A percentile compares a stretch with the other conserved stretches of the same genome.
Conservation (phyloP, 2,797 vertebrate genomes). For the Cirrhinus mrigala region DNA sequence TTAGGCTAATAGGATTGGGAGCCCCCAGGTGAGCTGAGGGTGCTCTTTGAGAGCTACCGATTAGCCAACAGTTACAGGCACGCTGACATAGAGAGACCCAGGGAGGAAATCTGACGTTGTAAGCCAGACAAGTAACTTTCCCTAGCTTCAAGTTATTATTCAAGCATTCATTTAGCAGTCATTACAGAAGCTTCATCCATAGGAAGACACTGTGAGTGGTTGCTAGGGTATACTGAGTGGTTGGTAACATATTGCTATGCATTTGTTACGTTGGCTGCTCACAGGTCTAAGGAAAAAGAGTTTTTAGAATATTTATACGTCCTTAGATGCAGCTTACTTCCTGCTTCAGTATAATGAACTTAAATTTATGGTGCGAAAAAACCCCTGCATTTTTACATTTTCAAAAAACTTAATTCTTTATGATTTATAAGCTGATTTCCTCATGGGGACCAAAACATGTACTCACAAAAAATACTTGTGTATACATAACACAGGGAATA, state of each 20-base stretch:
- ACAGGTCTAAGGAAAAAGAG: neutral
- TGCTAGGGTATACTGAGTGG: neutral
- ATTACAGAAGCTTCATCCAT: neutral
- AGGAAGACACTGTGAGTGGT: neutral
- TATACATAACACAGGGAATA: no score
- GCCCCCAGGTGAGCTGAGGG: conserved; percentile 84
- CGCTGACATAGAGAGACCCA: conserved; percentile 67
- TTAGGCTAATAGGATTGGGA: conserved; percentile 85
- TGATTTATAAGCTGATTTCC: no score
- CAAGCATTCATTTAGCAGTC: conserved; percentile 1
- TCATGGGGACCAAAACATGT: no score
- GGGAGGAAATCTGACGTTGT: conserved; percentile 69
- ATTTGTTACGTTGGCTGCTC: neutral
- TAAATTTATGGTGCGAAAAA: neutral
- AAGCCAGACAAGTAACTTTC: conserved; percentile 54
- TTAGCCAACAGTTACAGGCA: conserved; percentile 75
- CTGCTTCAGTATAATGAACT: neutral
- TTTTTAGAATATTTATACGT: neutral
- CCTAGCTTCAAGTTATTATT: conserved; percentile 18
- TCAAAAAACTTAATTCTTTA: no score
- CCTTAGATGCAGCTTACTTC: neutral
- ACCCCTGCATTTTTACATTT: no score
- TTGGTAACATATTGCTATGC: neutral
- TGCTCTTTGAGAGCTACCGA: conserved; percentile 78
- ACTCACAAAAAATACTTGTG: no score